Evolutionary conservation across 2,888 invertebrate species (phyloP).

Genomic region (Lissonota sp.): DNA sequence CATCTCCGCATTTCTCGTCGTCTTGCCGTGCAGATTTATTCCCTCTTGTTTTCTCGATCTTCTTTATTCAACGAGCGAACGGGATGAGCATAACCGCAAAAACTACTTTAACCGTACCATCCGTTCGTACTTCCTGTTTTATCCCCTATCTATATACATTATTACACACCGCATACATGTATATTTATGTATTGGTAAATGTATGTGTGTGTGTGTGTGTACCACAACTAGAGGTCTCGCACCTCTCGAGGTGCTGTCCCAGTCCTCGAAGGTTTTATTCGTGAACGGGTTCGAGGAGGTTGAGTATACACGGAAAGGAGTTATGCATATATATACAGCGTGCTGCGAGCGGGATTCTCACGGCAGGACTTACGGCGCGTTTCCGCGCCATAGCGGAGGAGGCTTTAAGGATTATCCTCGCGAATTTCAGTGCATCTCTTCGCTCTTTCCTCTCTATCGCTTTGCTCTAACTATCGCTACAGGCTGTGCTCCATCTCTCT

Average conservation of each 20-base stretch:
- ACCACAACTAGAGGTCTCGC: conserved; percentile 17
- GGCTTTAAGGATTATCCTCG: conserved; percentile 64
- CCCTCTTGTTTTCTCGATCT: conserved; percentile 41
- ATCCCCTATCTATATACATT: background rate
- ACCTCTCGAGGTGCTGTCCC: conserved; percentile 29
- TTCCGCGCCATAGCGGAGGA: conserved; percentile 24
- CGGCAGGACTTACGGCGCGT: conserved; percentile 52
- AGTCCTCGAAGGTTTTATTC: conserved; percentile 52
- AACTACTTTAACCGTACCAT: conserved; percentile 32
- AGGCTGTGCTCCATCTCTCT: conserved; percentile 19
- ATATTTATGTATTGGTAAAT: background rate
- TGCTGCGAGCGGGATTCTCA: conserved; percentile 46
- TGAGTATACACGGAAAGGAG: conserved; percentile 10
- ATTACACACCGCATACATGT: background rate
- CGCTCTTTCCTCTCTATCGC: conserved; percentile 26
- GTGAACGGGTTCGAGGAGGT: conserved; percentile 39
- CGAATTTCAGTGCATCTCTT: conserved; percentile 62
- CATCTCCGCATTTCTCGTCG: background rate
- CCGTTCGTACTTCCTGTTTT: conserved; percentile 6
- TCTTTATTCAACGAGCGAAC: conserved; percentile 43
- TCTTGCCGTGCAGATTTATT: conserved; percentile 13
- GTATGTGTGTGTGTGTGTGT: background rate
- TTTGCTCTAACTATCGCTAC: conserved; percentile 21
- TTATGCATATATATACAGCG: conserved; percentile 8
- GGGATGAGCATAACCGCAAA: conserved; percentile 28